phyloP scores from a whole-genome alignment of 2,888 invertebrate genomes.

The Yponomeuta cagnagella region DNA sequence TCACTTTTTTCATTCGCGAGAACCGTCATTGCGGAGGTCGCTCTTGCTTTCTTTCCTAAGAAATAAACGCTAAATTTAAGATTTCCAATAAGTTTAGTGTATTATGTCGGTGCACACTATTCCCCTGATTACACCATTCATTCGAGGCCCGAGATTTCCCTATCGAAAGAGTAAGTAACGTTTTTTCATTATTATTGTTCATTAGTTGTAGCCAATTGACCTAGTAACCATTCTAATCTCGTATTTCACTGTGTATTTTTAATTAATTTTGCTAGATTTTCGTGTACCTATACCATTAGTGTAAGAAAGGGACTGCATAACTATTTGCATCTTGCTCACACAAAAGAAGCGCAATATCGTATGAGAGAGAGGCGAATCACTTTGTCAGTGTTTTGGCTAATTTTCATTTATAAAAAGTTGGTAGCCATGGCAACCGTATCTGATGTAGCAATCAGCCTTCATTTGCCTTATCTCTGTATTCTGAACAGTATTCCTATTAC shows the following conservation, averaged over 20 bases:
- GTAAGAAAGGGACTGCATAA: too few species aligned
- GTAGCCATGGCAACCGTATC: background rate
- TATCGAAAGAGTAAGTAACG: slow-evolving; percentile 67
- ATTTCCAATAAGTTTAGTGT: slow-evolving; percentile 23
- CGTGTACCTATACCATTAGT: too few species aligned
- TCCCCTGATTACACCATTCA: slow-evolving; percentile 65
- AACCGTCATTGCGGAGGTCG: slow-evolving; percentile 26
- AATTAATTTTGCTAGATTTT: background rate
- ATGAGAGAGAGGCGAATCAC: too few species aligned
- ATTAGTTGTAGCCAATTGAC: background rate
- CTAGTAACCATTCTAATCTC: too few species aligned
- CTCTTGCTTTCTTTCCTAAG: slow-evolving; percentile 3
- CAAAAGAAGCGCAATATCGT: too few species aligned
- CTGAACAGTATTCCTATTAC: background rate
- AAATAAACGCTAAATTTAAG: slow-evolving; percentile 5
- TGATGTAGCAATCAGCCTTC: background rate
- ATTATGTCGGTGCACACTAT: slow-evolving; percentile 72
- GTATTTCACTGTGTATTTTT: background rate
- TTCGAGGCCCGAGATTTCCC: slow-evolving; percentile 70
- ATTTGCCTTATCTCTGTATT: background rate
- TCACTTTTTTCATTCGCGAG: slow-evolving; percentile 49
- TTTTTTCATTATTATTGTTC: slow-evolving; percentile 19
- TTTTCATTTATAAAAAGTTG: background rate
- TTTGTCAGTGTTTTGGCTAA: too few species aligned
- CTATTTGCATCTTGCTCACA: too few species aligned